phyloP scores from a whole-genome alignment of 2,888 invertebrate genomes.

The Nysson spinosus region DNA sequence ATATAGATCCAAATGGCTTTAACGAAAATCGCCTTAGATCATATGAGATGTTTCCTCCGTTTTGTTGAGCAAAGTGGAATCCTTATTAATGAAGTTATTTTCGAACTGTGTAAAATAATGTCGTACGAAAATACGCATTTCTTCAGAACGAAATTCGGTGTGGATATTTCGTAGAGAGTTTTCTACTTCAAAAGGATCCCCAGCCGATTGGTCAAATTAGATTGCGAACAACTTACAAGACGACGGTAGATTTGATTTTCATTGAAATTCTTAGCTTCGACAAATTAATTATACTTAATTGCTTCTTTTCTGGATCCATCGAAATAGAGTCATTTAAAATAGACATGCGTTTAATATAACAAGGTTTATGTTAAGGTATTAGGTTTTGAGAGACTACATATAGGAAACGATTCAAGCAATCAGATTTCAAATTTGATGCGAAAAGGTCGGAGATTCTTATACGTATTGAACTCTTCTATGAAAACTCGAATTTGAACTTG shows the following conservation, averaged over 20 bases:
- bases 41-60: constrained; percentile 10
- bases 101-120: constrained; percentile 10
- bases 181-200: constrained; percentile 19
- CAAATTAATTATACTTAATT: neutral
- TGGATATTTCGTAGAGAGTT: constrained; percentile 1
- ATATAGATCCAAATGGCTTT: constrained; percentile 14
- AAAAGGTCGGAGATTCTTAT: constrained; percentile 28
- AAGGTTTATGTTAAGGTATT: no score
- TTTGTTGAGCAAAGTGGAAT: constrained; percentile 35
- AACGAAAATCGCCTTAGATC: constrained; percentile 2
- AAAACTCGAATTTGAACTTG: constrained; percentile 33
- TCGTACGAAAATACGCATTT: constrained; percentile 8
- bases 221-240: neutral
- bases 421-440: no score
- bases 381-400: neutral
- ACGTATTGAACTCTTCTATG: constrained; percentile 15
- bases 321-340: no score
- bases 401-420: no score
- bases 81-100: constrained; percentile 15
- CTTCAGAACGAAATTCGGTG: constrained; percentile 14
- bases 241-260: neutral
- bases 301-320: neutral
- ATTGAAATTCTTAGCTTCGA: neutral
- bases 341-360: no score
- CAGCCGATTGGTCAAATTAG: constrained; percentile 10